These are phyloP conservation scores for Gallinago jamesoni DNA, from an alignment of 2,113 vertebrate species.

Conservation along the genomic window DNA sequence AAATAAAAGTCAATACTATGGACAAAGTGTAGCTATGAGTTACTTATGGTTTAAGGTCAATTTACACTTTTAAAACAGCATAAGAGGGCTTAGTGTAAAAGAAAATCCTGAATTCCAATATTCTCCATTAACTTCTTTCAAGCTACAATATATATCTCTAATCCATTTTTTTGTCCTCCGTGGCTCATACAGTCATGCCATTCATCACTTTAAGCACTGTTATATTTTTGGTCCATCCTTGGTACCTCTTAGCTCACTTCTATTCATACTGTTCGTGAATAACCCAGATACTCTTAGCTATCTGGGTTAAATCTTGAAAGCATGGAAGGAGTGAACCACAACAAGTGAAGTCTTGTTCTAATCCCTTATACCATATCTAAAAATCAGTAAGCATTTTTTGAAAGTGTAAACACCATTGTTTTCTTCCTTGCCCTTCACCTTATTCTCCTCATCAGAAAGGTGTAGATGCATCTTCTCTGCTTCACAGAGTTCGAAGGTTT, in stretches of 20 bases:
- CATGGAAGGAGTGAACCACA: neutral
- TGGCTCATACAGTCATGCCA: neutral
- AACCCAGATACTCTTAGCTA: neutral
- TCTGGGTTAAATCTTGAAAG: neutral
- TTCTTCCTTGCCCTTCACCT: neutral
- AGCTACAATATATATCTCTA: neutral
- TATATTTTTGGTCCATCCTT: neutral
- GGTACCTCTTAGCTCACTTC: neutral
- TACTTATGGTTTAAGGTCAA: neutral
- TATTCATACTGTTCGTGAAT: neutral
- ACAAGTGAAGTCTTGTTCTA: neutral
- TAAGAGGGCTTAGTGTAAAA: neutral
- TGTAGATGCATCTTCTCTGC: neutral
- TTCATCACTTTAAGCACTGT: neutral
- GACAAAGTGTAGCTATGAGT: neutral
- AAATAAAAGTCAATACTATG: neutral
- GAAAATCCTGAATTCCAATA: neutral
- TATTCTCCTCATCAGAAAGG: slow-evolving; percentile 7
- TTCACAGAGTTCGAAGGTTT: slow-evolving; percentile 10
- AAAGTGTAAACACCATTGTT: neutral
- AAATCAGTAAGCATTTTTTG: slow-evolving; percentile 29
- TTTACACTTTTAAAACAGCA: neutral
- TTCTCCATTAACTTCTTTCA: neutral
- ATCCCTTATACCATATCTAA: neutral
- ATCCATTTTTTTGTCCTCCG: neutral